Evolutionary conservation across 2,888 invertebrate species (phyloP).

Genomic region (Epinotia bilunana): DNA sequence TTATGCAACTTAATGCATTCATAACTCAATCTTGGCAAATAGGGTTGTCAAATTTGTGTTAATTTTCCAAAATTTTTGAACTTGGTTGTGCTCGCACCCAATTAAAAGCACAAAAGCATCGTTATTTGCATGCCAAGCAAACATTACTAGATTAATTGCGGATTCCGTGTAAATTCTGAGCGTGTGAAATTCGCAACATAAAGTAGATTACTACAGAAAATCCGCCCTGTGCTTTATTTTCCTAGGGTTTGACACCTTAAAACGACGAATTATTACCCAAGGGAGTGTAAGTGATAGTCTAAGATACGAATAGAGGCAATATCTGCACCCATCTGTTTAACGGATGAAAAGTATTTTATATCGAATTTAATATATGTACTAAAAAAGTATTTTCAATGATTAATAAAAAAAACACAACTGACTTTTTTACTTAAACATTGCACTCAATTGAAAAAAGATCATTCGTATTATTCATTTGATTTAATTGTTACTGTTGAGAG

Average conservation of each 20-base stretch:
- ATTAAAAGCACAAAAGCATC: slow-evolving; percentile 37
- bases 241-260: not conserved
- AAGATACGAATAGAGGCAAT: too few species aligned
- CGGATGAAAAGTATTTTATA: too few species aligned
- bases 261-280: too few species aligned
- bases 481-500: too few species aligned
- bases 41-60: not conserved
- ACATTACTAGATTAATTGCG: slow-evolving; percentile 59
- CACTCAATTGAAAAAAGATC: too few species aligned
- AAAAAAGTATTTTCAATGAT: too few species aligned
- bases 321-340: too few species aligned
- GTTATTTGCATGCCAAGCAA: slow-evolving; percentile 46
- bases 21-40: not conserved
- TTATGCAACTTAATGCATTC: not conserved
- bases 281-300: too few species aligned
- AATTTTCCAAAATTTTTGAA: slow-evolving; percentile 12
- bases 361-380: too few species aligned
- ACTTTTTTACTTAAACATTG: too few species aligned
- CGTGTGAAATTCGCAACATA: slow-evolving; percentile 46
- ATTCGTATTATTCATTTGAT: too few species aligned
- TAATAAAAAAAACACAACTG: too few species aligned
- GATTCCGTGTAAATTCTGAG: slow-evolving; percentile 53
- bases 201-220: slow-evolving; percentile 36
- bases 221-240: not conserved
- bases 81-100: slow-evolving; percentile 19